A percentile compares a stretch with the other conserved stretches of the same genome.
These are phyloP conservation scores for Dasypolia templi DNA, from an alignment of 2,888 invertebrate genomes.

Conservation along the genomic window DNA sequence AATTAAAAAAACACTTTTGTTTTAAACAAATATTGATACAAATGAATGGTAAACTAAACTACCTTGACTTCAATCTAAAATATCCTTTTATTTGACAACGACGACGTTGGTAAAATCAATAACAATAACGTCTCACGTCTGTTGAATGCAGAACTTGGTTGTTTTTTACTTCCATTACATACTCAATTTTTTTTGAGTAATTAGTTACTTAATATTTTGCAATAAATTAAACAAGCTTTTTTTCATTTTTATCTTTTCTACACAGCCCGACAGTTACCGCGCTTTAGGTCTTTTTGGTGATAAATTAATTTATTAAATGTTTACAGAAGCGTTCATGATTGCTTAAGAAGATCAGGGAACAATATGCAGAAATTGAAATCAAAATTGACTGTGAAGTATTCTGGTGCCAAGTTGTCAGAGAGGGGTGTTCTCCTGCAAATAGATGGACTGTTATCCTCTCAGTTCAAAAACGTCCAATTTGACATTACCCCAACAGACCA, in stretches of 20 bases:
- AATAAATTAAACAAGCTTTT: background rate
- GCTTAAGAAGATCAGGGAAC: slow-evolving; percentile 86
- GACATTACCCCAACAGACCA: slow-evolving; percentile 93
- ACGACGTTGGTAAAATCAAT: background rate
- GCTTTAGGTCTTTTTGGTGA: background rate
- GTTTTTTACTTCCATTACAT: background rate
- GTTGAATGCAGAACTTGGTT: background rate
- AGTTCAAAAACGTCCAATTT: slow-evolving; percentile 94
- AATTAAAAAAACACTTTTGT: too few relatives aligned
- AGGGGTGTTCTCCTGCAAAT: slow-evolving; percentile 93
- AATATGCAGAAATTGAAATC: slow-evolving; percentile 90
- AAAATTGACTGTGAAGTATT: slow-evolving; percentile 91
- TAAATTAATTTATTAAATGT: slow-evolving; percentile 5
- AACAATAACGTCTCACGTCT: background rate
- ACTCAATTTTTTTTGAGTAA: background rate
- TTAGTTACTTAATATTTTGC: background rate
- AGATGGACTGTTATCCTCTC: slow-evolving; percentile 92
- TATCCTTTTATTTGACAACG: background rate
- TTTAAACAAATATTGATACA: too few relatives aligned
- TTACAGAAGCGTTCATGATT: slow-evolving; percentile 90
- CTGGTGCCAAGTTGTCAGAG: slow-evolving; percentile 92
- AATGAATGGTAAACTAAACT: background rate
- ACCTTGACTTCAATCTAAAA: background rate
- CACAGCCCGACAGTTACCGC: background rate
- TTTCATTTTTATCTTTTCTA: background rate